Evolutionary conservation across 2,113 vertebrate species (phyloP), one percentile per base, ranked within the genome.

Genomic region (Amphilophus citrinellus): DNA sequence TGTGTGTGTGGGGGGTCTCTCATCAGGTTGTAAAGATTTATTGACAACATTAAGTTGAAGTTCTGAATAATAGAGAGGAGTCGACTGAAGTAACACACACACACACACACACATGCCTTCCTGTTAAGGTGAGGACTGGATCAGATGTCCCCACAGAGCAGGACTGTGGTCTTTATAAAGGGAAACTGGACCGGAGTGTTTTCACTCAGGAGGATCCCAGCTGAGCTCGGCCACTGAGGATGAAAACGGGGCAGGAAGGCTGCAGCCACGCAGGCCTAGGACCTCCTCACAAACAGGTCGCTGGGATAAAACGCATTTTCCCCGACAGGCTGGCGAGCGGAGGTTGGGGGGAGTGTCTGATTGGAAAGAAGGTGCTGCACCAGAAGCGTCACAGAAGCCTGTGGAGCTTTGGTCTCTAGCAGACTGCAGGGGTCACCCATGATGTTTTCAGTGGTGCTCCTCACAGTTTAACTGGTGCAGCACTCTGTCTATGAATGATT

Each of bases 301-400:
- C 62, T 42, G 22, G 37, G 62, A 0, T 42, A 65, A 9, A 66
- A 39, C 8, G 8, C 8, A 39, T 39, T 1, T 65, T 65, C 37
- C 11, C 20, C 37, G 14, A 24, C n/a, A 5, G 20, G 0, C 7
- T n/a, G 0, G 35, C 6, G 3, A 65, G 6, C 3, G 37, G 37
- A 39, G 22, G n/a, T 47, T 47, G 47, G 2, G 2, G 47, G 2
- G 5, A 17, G 47, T 50, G 14, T 50, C 5, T 47, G 44, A 14
- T 24, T 24, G 37, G 3, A 65, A 22, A 65, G 35, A n/a, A n/a
- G 37, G 62, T 65, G 62, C 37, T 44, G 37, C 63, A 44, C 39
- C 39, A 44, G 42, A 66, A 44, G 39, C 39, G 9, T 66, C 35
- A 8, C 35, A 37, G 7, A 37, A 8, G 7, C 39, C n/a, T 66